Evolutionary conservation across 2,113 vertebrate species (phyloP).

Genomic region (Aegithalos caudatus): DNA sequence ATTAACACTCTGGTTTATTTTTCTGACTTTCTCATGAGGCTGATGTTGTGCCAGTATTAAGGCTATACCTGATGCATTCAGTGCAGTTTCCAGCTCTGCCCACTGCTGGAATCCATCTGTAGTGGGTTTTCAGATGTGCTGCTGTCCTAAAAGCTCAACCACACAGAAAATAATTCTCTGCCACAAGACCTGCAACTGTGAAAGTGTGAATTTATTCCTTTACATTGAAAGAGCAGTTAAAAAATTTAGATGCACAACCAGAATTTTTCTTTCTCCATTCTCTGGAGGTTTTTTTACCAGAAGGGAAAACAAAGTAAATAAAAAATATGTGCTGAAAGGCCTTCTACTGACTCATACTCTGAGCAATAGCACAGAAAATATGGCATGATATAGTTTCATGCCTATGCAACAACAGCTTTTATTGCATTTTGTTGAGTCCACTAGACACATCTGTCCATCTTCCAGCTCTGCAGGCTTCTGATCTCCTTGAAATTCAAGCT

Average conservation of each 20-base stretch:
- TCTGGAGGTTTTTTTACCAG: neutral
- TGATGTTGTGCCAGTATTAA: neutral
- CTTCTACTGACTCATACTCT: neutral
- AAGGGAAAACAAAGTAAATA: neutral
- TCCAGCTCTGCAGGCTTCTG: slow-evolving; percentile 17
- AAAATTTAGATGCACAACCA: neutral
- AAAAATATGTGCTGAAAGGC: neutral
- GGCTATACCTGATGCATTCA: neutral
- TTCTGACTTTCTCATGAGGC: neutral
- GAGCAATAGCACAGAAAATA: neutral
- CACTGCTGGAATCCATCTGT: neutral
- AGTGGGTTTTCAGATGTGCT: neutral
- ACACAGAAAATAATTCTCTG: neutral
- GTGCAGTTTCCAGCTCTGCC: neutral
- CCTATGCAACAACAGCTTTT: neutral
- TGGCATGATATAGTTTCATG: neutral
- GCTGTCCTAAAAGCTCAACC: neutral
- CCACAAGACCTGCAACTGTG: neutral
- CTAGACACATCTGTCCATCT: neutral
- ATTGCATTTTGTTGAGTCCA: slow-evolving; percentile 13
- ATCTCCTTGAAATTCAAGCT: slow-evolving; percentile 5
- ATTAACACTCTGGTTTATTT: neutral
- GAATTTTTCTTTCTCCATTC: neutral
- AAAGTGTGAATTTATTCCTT: neutral
- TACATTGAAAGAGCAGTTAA: neutral